Evolutionary conservation across 1,140 invertebrate species (phyloP).

Genomic region (Drosophila ficusphila): DNA sequence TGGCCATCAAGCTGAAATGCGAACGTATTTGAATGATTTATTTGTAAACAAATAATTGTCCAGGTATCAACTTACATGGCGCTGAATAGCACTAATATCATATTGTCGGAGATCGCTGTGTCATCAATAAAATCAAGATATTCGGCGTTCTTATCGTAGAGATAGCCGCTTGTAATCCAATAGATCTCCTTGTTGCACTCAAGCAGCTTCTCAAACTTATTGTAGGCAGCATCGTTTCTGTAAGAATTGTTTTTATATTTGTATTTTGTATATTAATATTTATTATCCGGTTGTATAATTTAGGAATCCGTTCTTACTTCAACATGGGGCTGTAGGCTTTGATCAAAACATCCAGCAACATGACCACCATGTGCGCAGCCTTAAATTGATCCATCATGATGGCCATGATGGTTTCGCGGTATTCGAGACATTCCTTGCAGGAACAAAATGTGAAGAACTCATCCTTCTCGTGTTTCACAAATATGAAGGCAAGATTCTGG

Average conservation of each 20-base stretch:
- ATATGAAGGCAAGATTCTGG: slow-evolving; percentile 81
- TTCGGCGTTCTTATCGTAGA: slow-evolving; percentile 82
- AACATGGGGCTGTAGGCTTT: slow-evolving; percentile 81
- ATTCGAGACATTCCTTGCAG: slow-evolving; percentile 83
- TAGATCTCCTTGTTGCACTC: slow-evolving; percentile 82
- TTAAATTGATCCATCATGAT: slow-evolving; percentile 83
- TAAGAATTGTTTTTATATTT: neutral
- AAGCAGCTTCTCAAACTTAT: slow-evolving; percentile 81
- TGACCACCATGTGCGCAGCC: slow-evolving; percentile 81
- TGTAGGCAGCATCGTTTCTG: slow-evolving; percentile 81
- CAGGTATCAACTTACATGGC: slow-evolving; percentile 67
- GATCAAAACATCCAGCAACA: slow-evolving; percentile 78
- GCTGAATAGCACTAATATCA: slow-evolving; percentile 83
- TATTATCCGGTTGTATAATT: too few species aligned
- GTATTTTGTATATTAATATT: too few species aligned
- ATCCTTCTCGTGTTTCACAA: slow-evolving; percentile 75
- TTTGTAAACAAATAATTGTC: neutral
- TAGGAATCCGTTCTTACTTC: too few species aligned
- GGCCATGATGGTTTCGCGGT: slow-evolving; percentile 81
- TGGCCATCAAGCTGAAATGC: slow-evolving; percentile 69
- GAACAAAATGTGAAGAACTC: slow-evolving; percentile 83
- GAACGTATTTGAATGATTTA: neutral
- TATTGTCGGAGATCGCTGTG: slow-evolving; percentile 81
- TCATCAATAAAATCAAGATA: slow-evolving; percentile 83
- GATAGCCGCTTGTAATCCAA: slow-evolving; percentile 80